These are phyloP conservation scores for Vidua macroura DNA, from an alignment of 2,113 vertebrate genomes.

Conservation along the genomic window DNA sequence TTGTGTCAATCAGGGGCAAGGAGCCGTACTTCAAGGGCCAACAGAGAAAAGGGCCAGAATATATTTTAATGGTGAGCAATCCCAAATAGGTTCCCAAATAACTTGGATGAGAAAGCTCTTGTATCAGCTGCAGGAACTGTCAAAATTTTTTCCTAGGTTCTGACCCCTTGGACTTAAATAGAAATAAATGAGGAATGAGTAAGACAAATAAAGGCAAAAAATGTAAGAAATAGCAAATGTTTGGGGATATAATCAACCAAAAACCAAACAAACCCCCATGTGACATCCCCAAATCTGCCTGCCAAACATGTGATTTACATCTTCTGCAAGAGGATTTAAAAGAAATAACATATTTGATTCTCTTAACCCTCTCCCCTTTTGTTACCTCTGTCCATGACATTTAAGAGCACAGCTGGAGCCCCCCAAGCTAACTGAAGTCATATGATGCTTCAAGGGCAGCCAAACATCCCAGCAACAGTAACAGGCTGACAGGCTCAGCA, in stretches of 20 bases:
- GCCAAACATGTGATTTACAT: slow-evolving; percentile 43
- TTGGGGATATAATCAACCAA: slow-evolving; percentile 46
- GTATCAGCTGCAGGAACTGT: slow-evolving; percentile 44
- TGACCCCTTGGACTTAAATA: slow-evolving; percentile 50
- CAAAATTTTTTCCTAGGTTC: slow-evolving; percentile 38
- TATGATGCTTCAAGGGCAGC: neutral
- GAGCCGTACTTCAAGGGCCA: neutral
- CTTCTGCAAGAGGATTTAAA: neutral
- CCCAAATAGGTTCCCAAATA: slow-evolving; percentile 17
- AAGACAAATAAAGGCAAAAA: slow-evolving; percentile 37
- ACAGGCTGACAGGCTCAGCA: neutral
- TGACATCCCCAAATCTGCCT: slow-evolving; percentile 27
- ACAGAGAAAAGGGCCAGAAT: neutral
- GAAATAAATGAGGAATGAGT: slow-evolving; percentile 57
- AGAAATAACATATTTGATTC: slow-evolving; percentile 34
- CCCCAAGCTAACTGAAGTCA: slow-evolving; percentile 23
- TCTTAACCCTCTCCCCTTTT: slow-evolving; percentile 51
- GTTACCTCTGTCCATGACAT: neutral
- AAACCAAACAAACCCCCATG: slow-evolving; percentile 3
- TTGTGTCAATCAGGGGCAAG: slow-evolving; percentile 11
- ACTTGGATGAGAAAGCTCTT: slow-evolving; percentile 38
- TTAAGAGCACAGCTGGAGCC: slow-evolving; percentile 1
- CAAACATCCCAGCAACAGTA: slow-evolving; percentile 20
- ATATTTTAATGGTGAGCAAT: slow-evolving; percentile 35
- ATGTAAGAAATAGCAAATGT: slow-evolving; percentile 31